Evolutionary conservation across 2,113 vertebrate species (phyloP).

Genomic region (Antigone vipio): DNA sequence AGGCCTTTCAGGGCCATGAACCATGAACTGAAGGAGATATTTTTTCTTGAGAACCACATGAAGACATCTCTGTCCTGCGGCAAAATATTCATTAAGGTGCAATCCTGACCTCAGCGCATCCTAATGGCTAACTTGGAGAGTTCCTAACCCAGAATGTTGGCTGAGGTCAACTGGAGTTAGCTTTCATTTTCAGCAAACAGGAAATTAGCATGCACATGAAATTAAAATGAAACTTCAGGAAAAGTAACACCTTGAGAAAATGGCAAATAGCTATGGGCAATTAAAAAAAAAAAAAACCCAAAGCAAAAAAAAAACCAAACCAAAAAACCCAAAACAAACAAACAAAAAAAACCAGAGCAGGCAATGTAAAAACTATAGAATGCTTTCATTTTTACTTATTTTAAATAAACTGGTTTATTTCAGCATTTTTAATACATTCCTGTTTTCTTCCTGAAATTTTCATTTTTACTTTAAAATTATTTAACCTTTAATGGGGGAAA

Average conservation of each 20-base stretch:
- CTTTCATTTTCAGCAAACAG: neutral
- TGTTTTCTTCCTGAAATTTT: neutral
- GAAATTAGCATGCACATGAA: neutral
- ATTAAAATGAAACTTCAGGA: neutral
- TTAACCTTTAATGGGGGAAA: neutral
- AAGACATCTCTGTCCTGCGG: neutral
- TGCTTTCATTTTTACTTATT: neutral
- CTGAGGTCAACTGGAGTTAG: neutral
- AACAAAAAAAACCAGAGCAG: neutral
- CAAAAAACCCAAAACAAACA: no score
- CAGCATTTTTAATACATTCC: neutral
- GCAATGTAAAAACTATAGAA: rapidly evolving
- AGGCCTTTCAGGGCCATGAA: neutral
- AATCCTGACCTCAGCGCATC: neutral
- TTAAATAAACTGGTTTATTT: neutral
- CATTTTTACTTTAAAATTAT: neutral
- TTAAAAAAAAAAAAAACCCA: neutral
- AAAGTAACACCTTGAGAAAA: neutral
- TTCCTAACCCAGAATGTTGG: neutral
- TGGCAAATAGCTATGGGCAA: neutral
- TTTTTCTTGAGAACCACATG: neutral
- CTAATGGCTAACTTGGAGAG: neutral
- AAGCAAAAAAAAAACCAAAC: no score
- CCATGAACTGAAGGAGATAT: neutral
- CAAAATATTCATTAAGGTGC: neutral